Base-by-base conservation (phyloP, 2,797 vertebrate genomes). In the Halcyon chelicuti region DNA sequence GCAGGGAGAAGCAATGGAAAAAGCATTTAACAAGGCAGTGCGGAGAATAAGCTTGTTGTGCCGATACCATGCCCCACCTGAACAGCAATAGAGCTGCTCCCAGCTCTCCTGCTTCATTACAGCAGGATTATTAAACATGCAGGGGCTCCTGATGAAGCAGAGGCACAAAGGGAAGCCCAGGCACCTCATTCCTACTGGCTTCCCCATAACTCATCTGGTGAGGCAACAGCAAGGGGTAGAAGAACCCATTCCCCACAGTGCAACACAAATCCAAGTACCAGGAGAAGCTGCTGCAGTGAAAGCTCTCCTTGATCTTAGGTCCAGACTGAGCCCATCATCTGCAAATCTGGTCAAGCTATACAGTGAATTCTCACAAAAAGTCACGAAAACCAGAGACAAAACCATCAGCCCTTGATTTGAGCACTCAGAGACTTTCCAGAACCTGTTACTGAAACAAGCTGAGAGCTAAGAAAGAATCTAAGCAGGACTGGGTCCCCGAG, bases 81-180 rank as follows among this genome's bases (percentile, higher is more conserved):
- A 29, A 44, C 0, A 6, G 37, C 19, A 72, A 28, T 1, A 81
- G 71, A 72, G 58, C 47, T 75, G 70, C 23, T 92, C 51, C 40
- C 58, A 75, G 51, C 61, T 46, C 74, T 92, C 39, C 67, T 63
- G n/a, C 35, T 82, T 51, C 4, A 0, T 26, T 78, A 12, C 1
- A 39, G 28, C 44, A 57, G 21, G 39, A 10, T 65, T 54, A 40
- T 80, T 60, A 60, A 58, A 62, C 31, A 18, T 8, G 10, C n/a
- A 91, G 82, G 15, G 67, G 54, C 31, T 88, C 54, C 47, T 84
- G 77, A 44, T 35, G 54, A 70, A 81, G 42, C 46, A 92, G 62
- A 85, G 39, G 33, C 31, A 51, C 40, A 68, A 60, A 73, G 22
- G 11, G 29, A 76, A 55, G 31, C 65, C 21, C 35, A 29, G 31